Evolutionary conservation across 2,888 invertebrate species (phyloP).

Genomic region (Hydrotaea diabolus): DNA sequence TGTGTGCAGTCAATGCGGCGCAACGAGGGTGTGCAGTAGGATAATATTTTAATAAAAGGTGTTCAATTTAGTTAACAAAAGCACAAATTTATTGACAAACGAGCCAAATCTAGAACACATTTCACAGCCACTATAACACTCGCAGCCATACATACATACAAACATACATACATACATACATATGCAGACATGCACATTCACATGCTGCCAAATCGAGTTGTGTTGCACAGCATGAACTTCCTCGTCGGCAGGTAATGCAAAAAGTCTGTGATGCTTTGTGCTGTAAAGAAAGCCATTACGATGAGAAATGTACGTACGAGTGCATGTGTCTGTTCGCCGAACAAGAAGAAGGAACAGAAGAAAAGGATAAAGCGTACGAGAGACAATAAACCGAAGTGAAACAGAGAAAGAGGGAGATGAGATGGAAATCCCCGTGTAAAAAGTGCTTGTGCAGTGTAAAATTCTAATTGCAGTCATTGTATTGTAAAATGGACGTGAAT

Average conservation of each 20-base stretch:
- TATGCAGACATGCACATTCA: conserved; percentile 5
- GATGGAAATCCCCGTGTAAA: conserved; percentile 8
- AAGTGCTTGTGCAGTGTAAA: conserved; percentile 21
- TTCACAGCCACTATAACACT: too few relatives aligned
- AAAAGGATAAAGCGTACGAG: background rate
- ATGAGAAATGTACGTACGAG: background rate
- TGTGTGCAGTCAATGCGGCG: conserved; percentile 14
- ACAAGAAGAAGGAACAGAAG: background rate
- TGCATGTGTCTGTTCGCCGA: background rate
- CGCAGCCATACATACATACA: too few relatives aligned
- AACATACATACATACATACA: too few relatives aligned
- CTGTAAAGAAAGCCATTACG: conserved; percentile 11
- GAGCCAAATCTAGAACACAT: conserved; percentile 43
- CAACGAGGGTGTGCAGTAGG: conserved; percentile 12
- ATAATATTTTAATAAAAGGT: conserved; percentile 58
- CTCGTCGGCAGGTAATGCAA: conserved; percentile 22
- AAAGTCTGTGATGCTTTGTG: conserved; percentile 17
- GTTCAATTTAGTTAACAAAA: conserved; percentile 42
- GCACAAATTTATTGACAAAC: conserved; percentile 55
- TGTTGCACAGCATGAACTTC: conserved; percentile 13
- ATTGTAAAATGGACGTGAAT: conserved; percentile 51
- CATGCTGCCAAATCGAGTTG: background rate
- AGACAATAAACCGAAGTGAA: background rate
- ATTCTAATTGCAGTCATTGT: conserved; percentile 59
- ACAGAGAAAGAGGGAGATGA: background rate